Evolutionary conservation across 2,797 vertebrate genomes (phyloP).

Genomic region (Kryptolebias ocellatus): DNA sequence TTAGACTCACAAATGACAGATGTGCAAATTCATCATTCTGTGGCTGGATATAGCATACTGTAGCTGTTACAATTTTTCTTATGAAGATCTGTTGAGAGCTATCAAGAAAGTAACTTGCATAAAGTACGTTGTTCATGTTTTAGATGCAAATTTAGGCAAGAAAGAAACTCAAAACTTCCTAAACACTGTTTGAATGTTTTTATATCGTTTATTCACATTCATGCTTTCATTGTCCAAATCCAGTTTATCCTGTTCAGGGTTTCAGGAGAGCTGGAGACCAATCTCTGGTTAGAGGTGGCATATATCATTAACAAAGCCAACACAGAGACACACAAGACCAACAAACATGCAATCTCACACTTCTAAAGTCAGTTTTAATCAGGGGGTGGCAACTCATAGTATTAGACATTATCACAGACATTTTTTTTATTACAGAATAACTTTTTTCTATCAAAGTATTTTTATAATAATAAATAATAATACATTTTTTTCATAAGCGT

Average conservation of each 20-base stretch:
- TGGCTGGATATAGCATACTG: slow-evolving; percentile 16
- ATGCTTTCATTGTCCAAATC: not conserved
- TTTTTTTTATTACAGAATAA: too few relatives aligned
- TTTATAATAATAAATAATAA: too few relatives aligned
- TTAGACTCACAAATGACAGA: slow-evolving; percentile 62
- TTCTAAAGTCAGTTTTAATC: not conserved
- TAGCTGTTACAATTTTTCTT: slow-evolving; percentile 25
- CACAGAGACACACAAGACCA: not conserved
- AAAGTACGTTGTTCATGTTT: slow-evolving; percentile 8
- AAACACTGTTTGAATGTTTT: not conserved
- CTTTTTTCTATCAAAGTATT: too few relatives aligned
- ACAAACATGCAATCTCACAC: not conserved
- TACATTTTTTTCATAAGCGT: too few relatives aligned
- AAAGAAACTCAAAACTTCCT: not conserved
- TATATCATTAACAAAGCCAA: not conserved
- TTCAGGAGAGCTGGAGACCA: not conserved
- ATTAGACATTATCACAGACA: not conserved
- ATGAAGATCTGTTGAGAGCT: slow-evolving; percentile 15
- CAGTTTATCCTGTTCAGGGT: not conserved
- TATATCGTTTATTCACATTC: not conserved
- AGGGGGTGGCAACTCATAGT: too few relatives aligned
- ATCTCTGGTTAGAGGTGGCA: not conserved
- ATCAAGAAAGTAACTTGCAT: slow-evolving; percentile 9
- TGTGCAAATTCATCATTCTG: slow-evolving; percentile 55
- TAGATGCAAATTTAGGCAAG: not conserved